phyloP scores from a whole-genome alignment of 2,888 invertebrate species.

The Teleogryllus oceanicus region DNA sequence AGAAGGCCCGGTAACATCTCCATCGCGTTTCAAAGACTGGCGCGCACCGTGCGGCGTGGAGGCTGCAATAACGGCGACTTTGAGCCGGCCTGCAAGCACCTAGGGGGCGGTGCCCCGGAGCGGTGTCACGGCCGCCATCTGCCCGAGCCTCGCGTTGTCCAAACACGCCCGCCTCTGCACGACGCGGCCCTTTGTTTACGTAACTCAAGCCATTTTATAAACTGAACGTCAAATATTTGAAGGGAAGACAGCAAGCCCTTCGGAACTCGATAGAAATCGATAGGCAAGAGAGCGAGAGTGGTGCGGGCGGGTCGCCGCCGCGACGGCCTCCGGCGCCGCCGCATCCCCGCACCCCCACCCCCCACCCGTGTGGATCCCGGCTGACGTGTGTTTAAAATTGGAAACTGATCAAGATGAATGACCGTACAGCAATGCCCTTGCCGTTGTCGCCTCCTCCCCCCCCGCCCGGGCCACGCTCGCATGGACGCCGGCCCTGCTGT shows the following conservation, averaged over 20 bases:
- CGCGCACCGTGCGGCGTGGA: neutral
- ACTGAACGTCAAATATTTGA: conserved; percentile 29
- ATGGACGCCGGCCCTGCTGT: neutral
- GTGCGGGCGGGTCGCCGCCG: neutral
- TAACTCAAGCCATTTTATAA: conserved; percentile 23
- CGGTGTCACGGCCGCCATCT: conserved; percentile 22
- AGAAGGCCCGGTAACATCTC: too few species aligned
- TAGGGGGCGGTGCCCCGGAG: neutral
- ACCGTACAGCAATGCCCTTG: neutral
- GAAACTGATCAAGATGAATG: conserved; percentile 34
- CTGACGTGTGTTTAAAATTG: conserved; percentile 32
- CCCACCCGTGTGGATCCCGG: neutral
- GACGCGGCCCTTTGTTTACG: conserved; percentile 2
- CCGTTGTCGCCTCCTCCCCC: neutral
- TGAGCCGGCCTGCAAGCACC: neutral
- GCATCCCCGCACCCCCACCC: neutral
- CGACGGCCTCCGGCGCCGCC: neutral
- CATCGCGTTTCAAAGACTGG: too few species aligned
- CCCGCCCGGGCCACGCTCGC: neutral
- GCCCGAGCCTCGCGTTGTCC: neutral
- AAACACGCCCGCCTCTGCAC: neutral
- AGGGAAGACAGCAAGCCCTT: conserved; percentile 23
- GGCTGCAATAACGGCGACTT: neutral
- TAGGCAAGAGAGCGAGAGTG: conserved; percentile 18
- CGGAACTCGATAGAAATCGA: conserved; percentile 25